Evolutionary conservation across 1,140 invertebrate genomes (phyloP).

Genomic region (Apocrypta bakeri): DNA sequence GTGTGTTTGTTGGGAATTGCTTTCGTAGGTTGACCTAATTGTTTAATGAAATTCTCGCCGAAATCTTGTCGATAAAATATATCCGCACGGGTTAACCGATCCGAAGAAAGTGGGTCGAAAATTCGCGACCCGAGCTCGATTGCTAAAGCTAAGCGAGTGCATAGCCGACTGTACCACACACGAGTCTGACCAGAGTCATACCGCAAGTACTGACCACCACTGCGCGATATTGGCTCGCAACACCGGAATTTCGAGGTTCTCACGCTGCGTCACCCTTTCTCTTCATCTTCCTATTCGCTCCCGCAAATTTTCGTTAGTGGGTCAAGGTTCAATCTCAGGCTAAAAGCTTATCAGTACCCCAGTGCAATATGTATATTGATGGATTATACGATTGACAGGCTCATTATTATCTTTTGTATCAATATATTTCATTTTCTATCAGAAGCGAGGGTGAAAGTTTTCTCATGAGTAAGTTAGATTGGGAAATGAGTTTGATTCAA

Average conservation of each 20-base stretch:
- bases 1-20: no score
- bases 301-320: slow-evolving; percentile 6
- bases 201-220: slow-evolving; percentile 8
- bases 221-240: slow-evolving; percentile 34
- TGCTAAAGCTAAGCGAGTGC: not conserved
- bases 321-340: slow-evolving; percentile 16
- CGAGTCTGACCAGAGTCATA: not conserved
- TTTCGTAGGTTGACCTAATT: no score
- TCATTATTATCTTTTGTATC: no score
- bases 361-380: no score
- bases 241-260: slow-evolving; percentile 43
- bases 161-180: not conserved
- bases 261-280: no score
- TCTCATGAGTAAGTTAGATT: not conserved
- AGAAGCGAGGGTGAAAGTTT: not conserved
- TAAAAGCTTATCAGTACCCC: not conserved
- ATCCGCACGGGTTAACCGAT: no score
- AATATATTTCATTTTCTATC: not conserved
- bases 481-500: not conserved
- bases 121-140: not conserved
- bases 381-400: no score
- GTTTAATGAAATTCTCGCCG: no score
- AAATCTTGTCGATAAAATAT: no score
- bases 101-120: not conserved
- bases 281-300: not conserved